Evolutionary conservation across 1,140 invertebrate genomes (phyloP), one percentile per base, ranked within the genome.

Genomic region (Tetraneura akinire): DNA sequence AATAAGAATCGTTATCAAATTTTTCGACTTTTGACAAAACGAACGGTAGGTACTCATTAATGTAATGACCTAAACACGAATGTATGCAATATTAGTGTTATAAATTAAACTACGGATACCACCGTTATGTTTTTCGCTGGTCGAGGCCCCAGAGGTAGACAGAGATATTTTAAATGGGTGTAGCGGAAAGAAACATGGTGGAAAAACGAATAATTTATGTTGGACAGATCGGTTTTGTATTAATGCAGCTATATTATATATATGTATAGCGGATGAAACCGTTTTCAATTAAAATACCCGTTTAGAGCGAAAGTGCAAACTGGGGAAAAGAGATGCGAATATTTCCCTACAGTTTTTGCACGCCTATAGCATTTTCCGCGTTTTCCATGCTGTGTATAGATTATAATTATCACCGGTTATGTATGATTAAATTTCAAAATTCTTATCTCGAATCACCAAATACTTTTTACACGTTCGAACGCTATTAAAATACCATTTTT

Each of bases 231-330:
- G 74, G 74, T 78, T 78, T 78, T 42, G 55, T 45, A n/a, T 74
- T 21, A 47, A 47, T 37, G 13, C 42, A 47, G 32, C 29, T 29
- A 71, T 47, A 60, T 64, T 64, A 70, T 70, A 55, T 37, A 21
- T 60, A 16, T 42, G 21, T 45, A 45, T 8, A 4, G n/a, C 5
- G 55, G 45, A 78, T 29, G 37, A 55, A 23, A 57, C 71, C 71
- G n/a, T 78, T 78, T 78, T 78, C 74, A 78, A 78, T 78, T 78
- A 78, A 78, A 78, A 78, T 60, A n/a, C 53, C 37, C 74, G 74
- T 60, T 74, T 42, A 29, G 42, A 78, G 53, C 21, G 66, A 70
- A 70, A 68, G n/a, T 11, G n/a, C 11, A 2, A 14, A 68, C 11
- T 14, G 37, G 37, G 42, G 21, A 18, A 37, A 21, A n/a, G 18